Base-by-base conservation (phyloP, 2,113 vertebrate genomes). In the Pluvianellus socialis region DNA sequence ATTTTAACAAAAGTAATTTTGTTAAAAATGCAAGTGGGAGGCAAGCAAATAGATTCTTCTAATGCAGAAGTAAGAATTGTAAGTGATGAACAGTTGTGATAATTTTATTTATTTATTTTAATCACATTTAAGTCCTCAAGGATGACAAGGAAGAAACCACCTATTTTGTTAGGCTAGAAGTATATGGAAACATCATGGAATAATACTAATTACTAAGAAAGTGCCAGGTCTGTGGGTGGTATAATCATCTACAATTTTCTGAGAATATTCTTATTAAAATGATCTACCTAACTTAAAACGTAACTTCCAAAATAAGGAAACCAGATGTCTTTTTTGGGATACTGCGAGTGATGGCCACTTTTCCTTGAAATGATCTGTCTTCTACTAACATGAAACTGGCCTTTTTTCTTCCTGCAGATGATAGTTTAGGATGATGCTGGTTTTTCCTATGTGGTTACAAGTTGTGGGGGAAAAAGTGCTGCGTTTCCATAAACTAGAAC, bases 181-280 rank as follows among this genome's bases (percentile, higher is more conserved):
- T 62, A 10, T 62, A 62, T 53, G 56, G 40, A 77, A 81, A 74
- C 35, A 28, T 82, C 72, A 53, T 90, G 58, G 67, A 86, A 70
- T 93, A 94, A 83, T 92, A 26, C 63, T 76, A 59, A 90, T 96
- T 95, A 68, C 65, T 66, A 67, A 72, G 40, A 89, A 86, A 61
- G 47, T 91, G 23, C 82, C 47, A 92, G 72, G 52, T 53, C 17
- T 89, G 82, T 92, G 82, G 79, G 63, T 55, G 91, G 58, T 76
- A 49, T 96, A 95, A 92, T 95, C 30, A 86, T 89, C 76, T 95
- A 38, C 86, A 95, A 92, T 97, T 96, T 97, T 97, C 97, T 96
- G 71, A 93, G 56, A 96, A 80, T 76, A 80, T 73, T n/a, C 33
- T 85, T 94, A 76, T 80, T 95, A 80, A 88, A 96, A 81, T 79